Evolutionary conservation across 1,140 invertebrate species (phyloP).

Genomic region (Xylocopa sonorina): DNA sequence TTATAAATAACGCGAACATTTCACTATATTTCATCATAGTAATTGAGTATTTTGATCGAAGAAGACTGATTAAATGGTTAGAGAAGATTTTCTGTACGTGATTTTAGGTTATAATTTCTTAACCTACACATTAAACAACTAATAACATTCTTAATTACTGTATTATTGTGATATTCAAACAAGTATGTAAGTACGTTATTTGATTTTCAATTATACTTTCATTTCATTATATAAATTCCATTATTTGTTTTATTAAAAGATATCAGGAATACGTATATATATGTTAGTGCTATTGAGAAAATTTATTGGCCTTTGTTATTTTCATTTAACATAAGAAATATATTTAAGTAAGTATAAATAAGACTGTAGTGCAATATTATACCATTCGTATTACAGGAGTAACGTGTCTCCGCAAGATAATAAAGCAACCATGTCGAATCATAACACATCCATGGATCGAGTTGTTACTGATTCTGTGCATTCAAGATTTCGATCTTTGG

Average conservation of each 20-base stretch:
- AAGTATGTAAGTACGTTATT: too few relatives aligned
- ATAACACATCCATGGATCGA: slow-evolving; percentile 26
- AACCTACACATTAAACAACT: neutral
- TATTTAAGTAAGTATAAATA: too few relatives aligned
- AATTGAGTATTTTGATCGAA: neutral
- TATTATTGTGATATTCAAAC: too few relatives aligned
- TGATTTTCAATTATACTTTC: too few relatives aligned
- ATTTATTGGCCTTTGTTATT: too few relatives aligned
- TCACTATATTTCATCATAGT: neutral
- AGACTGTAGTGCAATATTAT: too few relatives aligned
- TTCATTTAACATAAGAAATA: too few relatives aligned
- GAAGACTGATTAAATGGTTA: neutral
- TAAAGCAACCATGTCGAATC: neutral
- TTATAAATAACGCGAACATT: neutral
- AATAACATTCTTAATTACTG: neutral
- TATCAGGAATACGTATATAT: too few relatives aligned
- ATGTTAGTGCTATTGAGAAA: too few relatives aligned
- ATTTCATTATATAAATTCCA: too few relatives aligned
- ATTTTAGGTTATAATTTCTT: slow-evolving; percentile 36
- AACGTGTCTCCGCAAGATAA: slow-evolving; percentile 54
- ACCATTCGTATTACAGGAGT: slow-evolving; percentile 34
- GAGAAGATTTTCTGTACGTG: neutral
- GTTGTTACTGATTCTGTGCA: slow-evolving; percentile 77
- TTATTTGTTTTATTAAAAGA: too few relatives aligned
- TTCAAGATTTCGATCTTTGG: slow-evolving; percentile 67